A percentile compares a stretch with the other conserved stretches of the same genome.
phyloP scores from a whole-genome alignment of 1,140 invertebrate species.

The Macrobrachium nipponense region DNA sequence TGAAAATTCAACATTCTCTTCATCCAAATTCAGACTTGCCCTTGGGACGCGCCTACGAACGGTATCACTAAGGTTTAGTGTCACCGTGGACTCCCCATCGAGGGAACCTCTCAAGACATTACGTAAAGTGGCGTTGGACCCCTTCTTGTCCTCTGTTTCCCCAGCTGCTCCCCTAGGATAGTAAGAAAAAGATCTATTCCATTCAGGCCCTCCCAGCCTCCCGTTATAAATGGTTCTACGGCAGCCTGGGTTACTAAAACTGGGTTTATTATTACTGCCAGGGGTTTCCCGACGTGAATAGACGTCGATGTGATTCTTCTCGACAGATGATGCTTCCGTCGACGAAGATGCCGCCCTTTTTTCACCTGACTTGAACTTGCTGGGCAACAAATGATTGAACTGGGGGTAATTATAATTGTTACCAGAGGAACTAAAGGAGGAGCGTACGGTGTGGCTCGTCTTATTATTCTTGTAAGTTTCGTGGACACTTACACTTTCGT shows the following conservation, averaged over 20 bases:
- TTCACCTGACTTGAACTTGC: constrained; percentile 37
- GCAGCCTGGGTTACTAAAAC: background rate
- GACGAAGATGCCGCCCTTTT: constrained; percentile 1
- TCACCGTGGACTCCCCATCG: constrained; percentile 37
- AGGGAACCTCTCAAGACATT: constrained; percentile 33
- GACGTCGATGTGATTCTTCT: background rate
- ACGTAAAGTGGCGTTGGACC: constrained; percentile 26
- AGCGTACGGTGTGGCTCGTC: background rate
- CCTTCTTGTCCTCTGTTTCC: background rate
- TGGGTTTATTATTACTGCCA: background rate
- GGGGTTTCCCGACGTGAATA: background rate
- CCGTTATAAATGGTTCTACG: background rate
- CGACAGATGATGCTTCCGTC: background rate
- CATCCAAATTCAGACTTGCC: constrained; percentile 37
- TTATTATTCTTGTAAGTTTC: background rate
- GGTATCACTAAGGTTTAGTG: constrained; percentile 54
- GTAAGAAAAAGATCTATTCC: background rate
- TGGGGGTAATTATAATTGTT: constrained; percentile 24
- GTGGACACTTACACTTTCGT: background rate
- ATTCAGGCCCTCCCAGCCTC: background rate
- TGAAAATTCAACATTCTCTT: background rate
- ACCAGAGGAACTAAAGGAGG: background rate
- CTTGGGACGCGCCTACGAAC: constrained; percentile 47
- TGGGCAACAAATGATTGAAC: constrained; percentile 52
- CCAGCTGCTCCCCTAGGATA: background rate